Evolutionary conservation across 2,888 invertebrate species (phyloP), one percentile per base, ranked within the genome.

Genomic region (Homarus gammarus): DNA sequence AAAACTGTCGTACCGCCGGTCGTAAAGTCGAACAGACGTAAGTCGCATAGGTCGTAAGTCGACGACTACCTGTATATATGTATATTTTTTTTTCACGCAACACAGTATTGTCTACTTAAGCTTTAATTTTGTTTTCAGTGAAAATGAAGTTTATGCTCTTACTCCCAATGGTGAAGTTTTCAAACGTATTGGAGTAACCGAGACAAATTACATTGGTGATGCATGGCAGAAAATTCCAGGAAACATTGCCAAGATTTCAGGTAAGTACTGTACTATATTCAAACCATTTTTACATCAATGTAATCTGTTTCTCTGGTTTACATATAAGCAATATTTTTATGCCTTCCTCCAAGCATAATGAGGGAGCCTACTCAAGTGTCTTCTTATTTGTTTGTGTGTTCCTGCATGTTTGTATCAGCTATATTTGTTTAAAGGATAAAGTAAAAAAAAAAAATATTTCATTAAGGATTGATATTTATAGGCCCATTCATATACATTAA

Each of bases 101-200:
- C n/a, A n/a, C 68, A 38, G 64, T 70, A 82, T 81, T 33, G 51
- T 38, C 70, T 51, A 36, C 56, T 56, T 87, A 81, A 44, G 73
- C 2, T 68, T n/a, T 44, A 27, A 27, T 68, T 72, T 68, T 72
- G 38, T 56, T 82, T 84, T 15, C 92, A 94, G 94, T 91, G 93
- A 93, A 10, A 93, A 93, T 84, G 94, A 94, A 18, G 94, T 95
- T 3, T 95, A 95, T 94, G 94, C 94, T 1, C 92, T 95, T 18
- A 93, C 93, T 8, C 92, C 93, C 1, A 93, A 93, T 49, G 94
- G 95, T 1, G 92, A 93, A 33, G 93, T 95, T 27, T 94, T 93
- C 92, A 93, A 94, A 64, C 93, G 95, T 49, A 93, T 93, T 84
- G 95, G 95, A 12, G 94, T 95, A 88, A 93, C 94, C 0, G 93